Base-by-base conservation (phyloP, 2,797 vertebrate genomes). In the Erethizon dorsatum region DNA sequence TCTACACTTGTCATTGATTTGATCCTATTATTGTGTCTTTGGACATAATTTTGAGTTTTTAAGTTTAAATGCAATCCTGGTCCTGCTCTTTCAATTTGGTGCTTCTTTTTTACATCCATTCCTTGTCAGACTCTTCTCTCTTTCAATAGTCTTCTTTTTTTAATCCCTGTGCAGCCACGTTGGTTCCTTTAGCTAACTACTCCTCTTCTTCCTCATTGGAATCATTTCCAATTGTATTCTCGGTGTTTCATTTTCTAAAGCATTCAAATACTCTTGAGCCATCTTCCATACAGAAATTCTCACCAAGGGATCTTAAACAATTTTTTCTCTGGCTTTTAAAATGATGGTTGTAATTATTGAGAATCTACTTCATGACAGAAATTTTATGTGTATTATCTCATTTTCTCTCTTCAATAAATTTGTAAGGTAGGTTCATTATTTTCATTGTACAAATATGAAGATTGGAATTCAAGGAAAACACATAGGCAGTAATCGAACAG, bases 301-400 rank as follows among this genome's bases (percentile, higher is more conserved):
- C 83, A 95, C 41, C 45, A 54, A 90, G 65, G 6, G 56, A 87
- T 94, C 77, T 83, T 90, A 90, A 78, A 61, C 47, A 69, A 14
- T 18, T 79, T 93, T 85, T 88, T 82, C 18, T 84, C 50, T 94
- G 90, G 69, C n/a, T 82, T 56, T 82, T 91, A 88, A 97, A 95
- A 85, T 59, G 28, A 78, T 93, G 28, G 50, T 50, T 90, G 41
- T 17, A 96, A 45, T 90, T 94, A 82, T 56, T 83, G 77, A 90
- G 54, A 80, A 69, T 91, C 28, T 86, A 24, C 57, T 83, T 96
- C 79, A 83, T 73, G 77, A 84, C 20, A 94, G 37, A 17, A 88
- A 91, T 92, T 87, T 41, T 61, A 37, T 82, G 6, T 77, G 26
- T 11, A 14, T 83, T 61, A 78, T 96, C 54, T 94, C 71, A 83